Percentiles rank a stretch among this genome's conserved stretches.
Conservation (phyloP, 2,888 invertebrate species). For the Mongoloraphidia duomilia region DNA sequence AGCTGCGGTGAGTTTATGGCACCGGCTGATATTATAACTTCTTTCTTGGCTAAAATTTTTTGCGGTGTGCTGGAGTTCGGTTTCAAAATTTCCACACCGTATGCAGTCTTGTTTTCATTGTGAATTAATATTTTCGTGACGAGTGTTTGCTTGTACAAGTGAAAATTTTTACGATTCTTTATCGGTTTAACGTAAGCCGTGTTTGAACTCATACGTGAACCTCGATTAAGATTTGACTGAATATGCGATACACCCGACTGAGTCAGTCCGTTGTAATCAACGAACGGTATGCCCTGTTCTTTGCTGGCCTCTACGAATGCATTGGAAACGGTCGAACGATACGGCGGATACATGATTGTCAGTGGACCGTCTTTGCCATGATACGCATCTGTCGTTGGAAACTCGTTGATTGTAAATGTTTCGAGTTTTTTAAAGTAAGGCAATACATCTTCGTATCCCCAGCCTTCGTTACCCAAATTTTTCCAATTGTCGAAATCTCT, state of each 20-base stretch:
- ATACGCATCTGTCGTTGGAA: conserved; percentile 26
- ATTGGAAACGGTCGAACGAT: conserved; percentile 40
- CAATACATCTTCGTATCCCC: conserved; percentile 59
- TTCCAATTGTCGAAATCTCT: conserved; percentile 83
- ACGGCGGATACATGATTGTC: conserved; percentile 40
- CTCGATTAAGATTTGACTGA: conserved; percentile 35
- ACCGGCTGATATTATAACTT: conserved; percentile 47
- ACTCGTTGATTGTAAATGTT: conserved; percentile 73
- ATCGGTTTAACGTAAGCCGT: conserved; percentile 36
- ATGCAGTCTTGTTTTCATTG: conserved; percentile 25
- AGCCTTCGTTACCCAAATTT: conserved; percentile 53
- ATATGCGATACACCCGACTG: conserved; percentile 38
- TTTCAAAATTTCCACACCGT: conserved; percentile 31
- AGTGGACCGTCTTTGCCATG: conserved; percentile 41
- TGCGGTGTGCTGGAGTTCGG: conserved; percentile 26
- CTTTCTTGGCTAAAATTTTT: conserved; percentile 32
- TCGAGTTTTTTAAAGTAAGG: conserved; percentile 76
- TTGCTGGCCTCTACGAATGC: conserved; percentile 48
- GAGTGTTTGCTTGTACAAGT: conserved; percentile 34
- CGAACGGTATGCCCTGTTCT: conserved; percentile 44
- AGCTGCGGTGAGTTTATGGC: conserved; percentile 63
- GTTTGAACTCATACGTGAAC: conserved; percentile 33
- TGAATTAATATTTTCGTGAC: conserved; percentile 34
- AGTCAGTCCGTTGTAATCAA: conserved; percentile 51
- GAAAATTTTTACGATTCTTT: conserved; percentile 33